Base-by-base conservation (phyloP, 1,140 invertebrate species). In the Brachionus asplanchnoidis region DNA sequence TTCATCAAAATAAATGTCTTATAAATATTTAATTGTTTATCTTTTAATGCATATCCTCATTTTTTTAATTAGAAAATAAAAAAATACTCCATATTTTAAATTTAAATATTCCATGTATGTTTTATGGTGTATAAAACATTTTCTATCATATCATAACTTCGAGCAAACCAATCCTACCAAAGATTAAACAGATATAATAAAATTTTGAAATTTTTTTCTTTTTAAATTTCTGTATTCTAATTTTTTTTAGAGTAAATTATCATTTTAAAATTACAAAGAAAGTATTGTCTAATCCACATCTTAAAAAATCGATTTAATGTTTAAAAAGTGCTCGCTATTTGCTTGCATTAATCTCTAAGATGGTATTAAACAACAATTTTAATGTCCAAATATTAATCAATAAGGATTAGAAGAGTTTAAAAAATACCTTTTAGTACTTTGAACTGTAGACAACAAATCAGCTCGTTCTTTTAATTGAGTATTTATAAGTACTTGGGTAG, bases 401-500 rank as follows among this genome's bases (percentile, higher is more conserved):
- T 42, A 42, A 42, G 32, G 32, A 42, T 73, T 42, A 42, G 9
- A 42, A 46, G 14, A 46, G 44, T n/a, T 73, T 14, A 8, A 14
- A n/a, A 36, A 26, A 77, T 50, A 82, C 79, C 79, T 82, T 60
- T 46, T 60, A 28, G 79, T 82, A 68, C 79, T 44, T 44, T 82
- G 50, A 40, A 82, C 79, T 28, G 53, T 82, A 12, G 53, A 65
- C 20, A 82, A 68, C 12, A 82, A 65, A n/a, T 82, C 53, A 40
- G 28, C 53, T 23, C 79, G 23, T 82, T 82, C 79, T 60, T 68
- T 60, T 46, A 82, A 68, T 68, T 82, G 79, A 42, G 56, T 68
- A 46, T 82, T 40, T 82, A 82, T 82, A 20, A 94, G 87, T 78
- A 92, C 91, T 86, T 93, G 92, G 20, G 94, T 94, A 40, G 92